Conservation (phyloP, 2,888 invertebrate genomes). For the Cecidostiba fungosa region DNA sequence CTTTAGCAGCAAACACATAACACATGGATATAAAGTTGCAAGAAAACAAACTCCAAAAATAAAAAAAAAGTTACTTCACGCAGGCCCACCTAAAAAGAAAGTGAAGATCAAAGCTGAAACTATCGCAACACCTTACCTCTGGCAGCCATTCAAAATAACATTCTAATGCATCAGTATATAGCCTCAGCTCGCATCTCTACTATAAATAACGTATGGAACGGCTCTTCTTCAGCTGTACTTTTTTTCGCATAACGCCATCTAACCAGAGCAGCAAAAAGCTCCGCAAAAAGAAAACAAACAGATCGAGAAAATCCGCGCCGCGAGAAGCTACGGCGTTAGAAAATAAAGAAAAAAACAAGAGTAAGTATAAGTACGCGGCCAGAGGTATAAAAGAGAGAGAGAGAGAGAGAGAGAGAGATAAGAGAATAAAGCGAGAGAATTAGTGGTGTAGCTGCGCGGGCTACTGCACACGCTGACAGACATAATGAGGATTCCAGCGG, state of each 20-base stretch:
- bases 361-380: too few species aligned
- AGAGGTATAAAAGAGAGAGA: not conserved
- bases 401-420: not conserved
- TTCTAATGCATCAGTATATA: not conserved
- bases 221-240: not conserved
- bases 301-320: not conserved
- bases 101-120: not conserved
- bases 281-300: not conserved
- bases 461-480: conserved; percentile 74
- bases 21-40: too few species aligned
- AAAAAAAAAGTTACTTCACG: not conserved
- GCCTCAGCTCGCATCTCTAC: not conserved
- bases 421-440: conserved; percentile 10
- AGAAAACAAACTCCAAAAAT: not conserved
- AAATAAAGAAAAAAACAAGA: not conserved
- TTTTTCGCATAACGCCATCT: conserved; percentile 10
- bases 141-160: conserved; percentile 9
- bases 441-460: conserved; percentile 53
- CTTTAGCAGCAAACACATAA: too few species aligned
- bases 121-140: not conserved
- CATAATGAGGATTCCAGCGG: conserved; percentile 79
- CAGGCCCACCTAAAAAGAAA: not conserved
- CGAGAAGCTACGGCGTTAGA: not conserved
- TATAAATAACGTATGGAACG: conserved; percentile 12
- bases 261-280: not conserved